These are phyloP conservation scores for Galaxea fascicularis DNA, from an alignment of 92 coral and sea anemone species.

Conservation along the genomic window DNA sequence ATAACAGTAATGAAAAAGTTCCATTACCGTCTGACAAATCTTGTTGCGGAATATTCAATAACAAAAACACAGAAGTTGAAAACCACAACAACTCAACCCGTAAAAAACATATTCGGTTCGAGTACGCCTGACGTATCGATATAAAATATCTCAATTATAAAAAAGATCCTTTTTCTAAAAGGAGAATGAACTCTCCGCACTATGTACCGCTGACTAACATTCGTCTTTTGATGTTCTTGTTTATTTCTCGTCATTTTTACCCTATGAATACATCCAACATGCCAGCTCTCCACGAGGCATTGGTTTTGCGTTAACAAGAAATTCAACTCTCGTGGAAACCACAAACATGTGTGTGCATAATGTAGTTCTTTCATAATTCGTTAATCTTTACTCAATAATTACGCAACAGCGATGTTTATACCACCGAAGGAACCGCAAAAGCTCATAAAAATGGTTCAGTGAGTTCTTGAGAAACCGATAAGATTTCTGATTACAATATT, in stretches of 20 bases:
- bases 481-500: constrained; percentile 36
- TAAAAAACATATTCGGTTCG: not conserved
- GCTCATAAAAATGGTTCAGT: constrained; percentile 50
- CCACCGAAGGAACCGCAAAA: constrained; percentile 56
- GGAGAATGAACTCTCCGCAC: not conserved
- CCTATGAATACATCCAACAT: not conserved
- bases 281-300: not conserved
- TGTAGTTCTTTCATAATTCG: constrained; percentile 42
- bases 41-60: not conserved
- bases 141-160: not conserved
- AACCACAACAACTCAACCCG: constrained; percentile 19
- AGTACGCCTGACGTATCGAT: not conserved
- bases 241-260: not conserved
- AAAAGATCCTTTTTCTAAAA: not conserved
- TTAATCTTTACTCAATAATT: constrained; percentile 58
- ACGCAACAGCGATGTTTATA: constrained; percentile 48
- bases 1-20: constrained; percentile 25
- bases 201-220: not conserved
- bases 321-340: constrained; percentile 25
- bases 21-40: constrained; percentile 29
- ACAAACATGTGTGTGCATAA: constrained; percentile 21
- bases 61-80: not conserved
- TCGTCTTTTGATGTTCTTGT: not conserved
- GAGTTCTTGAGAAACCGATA: constrained; percentile 47
- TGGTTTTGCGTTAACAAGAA: constrained; percentile 36